These are phyloP conservation scores for Scaptomyza cyrtandrae DNA, from an alignment of 2,888 invertebrate species.

Conservation along the genomic window DNA sequence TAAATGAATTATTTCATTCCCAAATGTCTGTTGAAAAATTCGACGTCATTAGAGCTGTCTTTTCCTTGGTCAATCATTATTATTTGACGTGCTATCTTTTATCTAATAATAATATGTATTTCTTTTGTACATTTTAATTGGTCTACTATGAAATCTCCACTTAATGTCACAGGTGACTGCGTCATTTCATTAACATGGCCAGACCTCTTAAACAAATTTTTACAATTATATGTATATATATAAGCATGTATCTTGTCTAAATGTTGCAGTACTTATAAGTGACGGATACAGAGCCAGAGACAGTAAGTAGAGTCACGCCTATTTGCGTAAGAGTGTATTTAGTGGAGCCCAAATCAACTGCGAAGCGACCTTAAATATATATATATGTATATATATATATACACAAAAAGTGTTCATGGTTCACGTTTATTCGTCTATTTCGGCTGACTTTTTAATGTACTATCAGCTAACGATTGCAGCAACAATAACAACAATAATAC, in stretches of 20 bases:
- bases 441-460: conserved; percentile 33
- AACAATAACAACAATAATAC: conserved; percentile 16
- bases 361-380: conserved; percentile 61
- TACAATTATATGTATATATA: neutral
- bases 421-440: conserved; percentile 41
- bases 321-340: conserved; percentile 56
- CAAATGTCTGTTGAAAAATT: neutral
- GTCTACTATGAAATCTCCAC: conserved; percentile 43
- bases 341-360: conserved; percentile 50
- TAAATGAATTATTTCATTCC: neutral
- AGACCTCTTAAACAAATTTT: conserved; percentile 36
- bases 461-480: conserved; percentile 22
- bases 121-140: conserved; percentile 63
- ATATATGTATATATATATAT: conserved; percentile 5
- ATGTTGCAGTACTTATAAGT: conserved; percentile 33
- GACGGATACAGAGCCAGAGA: conserved; percentile 9
- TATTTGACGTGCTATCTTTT: conserved; percentile 37
- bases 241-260: conserved; percentile 25
- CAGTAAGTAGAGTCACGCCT: conserved; percentile 43
- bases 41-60: conserved; percentile 4
- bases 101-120: conserved; percentile 18
- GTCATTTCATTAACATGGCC: conserved; percentile 63
- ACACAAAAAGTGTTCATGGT: conserved; percentile 40
- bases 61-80: conserved; percentile 28
- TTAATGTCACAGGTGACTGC: conserved; percentile 68